A percentile compares a stretch with the other conserved stretches of the same genome.
Evolutionary conservation across 2,797 vertebrate species (phyloP).

Genomic region (Gephyroberyx darwinii): DNA sequence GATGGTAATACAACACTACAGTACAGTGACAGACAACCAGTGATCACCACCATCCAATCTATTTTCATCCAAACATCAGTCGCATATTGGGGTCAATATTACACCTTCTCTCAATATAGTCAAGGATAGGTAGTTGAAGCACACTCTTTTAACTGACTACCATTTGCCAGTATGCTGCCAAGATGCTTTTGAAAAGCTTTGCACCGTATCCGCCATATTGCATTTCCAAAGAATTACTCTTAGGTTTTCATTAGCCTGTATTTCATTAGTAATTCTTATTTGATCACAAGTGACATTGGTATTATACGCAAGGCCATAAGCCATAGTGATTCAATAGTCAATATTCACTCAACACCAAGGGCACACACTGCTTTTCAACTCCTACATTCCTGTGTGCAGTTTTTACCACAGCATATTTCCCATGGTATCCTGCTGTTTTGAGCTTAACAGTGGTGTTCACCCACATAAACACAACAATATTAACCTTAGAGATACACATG

Average conservation of each 20-base stretch:
- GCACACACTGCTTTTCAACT: too few relatives aligned
- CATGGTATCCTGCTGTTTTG: too few relatives aligned
- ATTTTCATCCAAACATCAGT: neutral
- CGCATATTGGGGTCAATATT: neutral
- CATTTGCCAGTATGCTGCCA: too few relatives aligned
- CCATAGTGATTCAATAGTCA: too few relatives aligned
- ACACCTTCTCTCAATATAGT: neutral
- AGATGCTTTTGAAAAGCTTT: neutral
- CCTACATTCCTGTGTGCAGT: too few relatives aligned
- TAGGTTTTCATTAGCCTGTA: slow-evolving; percentile 5
- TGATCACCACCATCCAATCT: neutral
- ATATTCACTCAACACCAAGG: too few relatives aligned
- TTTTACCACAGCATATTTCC: too few relatives aligned
- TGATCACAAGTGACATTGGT: neutral
- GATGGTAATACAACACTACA: slow-evolving; percentile 55
- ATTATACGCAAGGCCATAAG: neutral
- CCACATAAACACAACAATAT: too few relatives aligned
- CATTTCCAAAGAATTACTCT: slow-evolving; percentile 10
- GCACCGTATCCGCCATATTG: slow-evolving; percentile 8
- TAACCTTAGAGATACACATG: too few relatives aligned
- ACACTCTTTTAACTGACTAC: too few relatives aligned
- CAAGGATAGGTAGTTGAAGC: neutral
- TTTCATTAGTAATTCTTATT: neutral
- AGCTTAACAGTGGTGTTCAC: too few relatives aligned
- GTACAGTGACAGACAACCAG: slow-evolving; percentile 1